Base-by-base conservation (phyloP, 2,113 vertebrate genomes). In the Glaucomys volans region DNA sequence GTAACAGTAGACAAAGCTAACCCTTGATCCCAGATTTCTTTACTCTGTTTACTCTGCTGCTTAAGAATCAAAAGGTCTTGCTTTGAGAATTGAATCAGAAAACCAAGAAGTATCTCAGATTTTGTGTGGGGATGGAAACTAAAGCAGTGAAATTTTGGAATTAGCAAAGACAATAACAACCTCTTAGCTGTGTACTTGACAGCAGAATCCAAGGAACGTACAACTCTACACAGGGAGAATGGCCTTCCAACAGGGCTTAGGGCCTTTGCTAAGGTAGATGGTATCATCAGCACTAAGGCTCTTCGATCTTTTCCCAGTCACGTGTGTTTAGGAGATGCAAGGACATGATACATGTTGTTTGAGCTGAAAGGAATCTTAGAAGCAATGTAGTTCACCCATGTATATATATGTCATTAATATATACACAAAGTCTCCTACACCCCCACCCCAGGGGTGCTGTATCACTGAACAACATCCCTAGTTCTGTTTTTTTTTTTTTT, bases 131-230 rank as follows among this genome's bases (percentile, higher is more conserved):
- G 67, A 44, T 62, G n/a, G 24, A 87, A 90, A 82, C 30, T 13
- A 64, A 87, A 52, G 69, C 30, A 79, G 1, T 47, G 57, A n/a
- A 30, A 22, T 90, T 76, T 67, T 66, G 44, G 40, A 75, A 80
- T 79, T 69, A 11, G 86, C 24, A n/a, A 69, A 80, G 77, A 0
- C 87, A 96, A 59, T 52, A 57, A 62, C 67, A 50, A 1, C 40
- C 62, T 64, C n/a, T 97, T 90, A 64, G 90, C 79, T 91, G 44
- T 95, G 62, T 86, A 12, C 66, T 62, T 47, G 94, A 90, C 59
- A 82, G 30, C 24, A 32, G 92, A 87, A 93, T 90, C 95, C 94
- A 86, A 97, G 93, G 97, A 98, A 98, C 97, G 98, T 97, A 93
- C 95, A 96, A 12, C 79, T 97, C 97, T 94, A 75, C 50, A 1